Base-by-base conservation (phyloP, 2,888 invertebrate genomes). In the Dynastes tityus region DNA sequence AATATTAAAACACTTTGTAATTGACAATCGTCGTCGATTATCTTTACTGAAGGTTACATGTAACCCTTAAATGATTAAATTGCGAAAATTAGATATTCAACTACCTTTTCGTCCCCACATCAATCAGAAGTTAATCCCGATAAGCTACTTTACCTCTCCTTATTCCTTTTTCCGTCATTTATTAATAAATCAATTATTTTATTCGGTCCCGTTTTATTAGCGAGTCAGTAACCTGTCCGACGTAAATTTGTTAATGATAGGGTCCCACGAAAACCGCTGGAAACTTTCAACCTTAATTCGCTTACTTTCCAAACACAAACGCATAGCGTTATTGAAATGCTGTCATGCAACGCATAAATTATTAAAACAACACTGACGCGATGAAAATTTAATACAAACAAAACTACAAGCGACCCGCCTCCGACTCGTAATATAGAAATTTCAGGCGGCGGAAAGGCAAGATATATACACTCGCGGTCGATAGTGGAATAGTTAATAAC, bases 321-420 rank as follows among this genome's bases (percentile, higher is more conserved):
- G 55, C 55, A 71, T 37, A 11, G 37, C 55, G 32, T 32, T 71
- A 71, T 71, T 71, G 70, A 55, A 71, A 71, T 53, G 70, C 53
- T 55, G 55, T 71, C 70, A 71, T 71, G 55, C 70, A 71, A 71
- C 70, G 27, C 55, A 53, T 71, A 37, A 71, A 71, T 71, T 71
- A 71, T 71, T 55, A 71, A 71, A 55, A 53, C 8, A 71, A 71
- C 55, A 32, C 45, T 37, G 70, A 55, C n/a, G 37, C 55, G 37
- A 55, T 71, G 70, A 51, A 71, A 71, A 71, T 71, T 71, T 71
- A 71, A 71, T 55, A 16, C 55, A 71, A 71, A 71, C 53, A 71
- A 27, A 71, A 71, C 70, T 71, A 29, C n/a, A n/a, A 40, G 13
- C 6, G 29, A 55, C n/a, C 37, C 27, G 22, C 8, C 13, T 22